These are phyloP conservation scores for Antitype chi DNA, from an alignment of 2,888 invertebrate genomes.

Conservation along the genomic window DNA sequence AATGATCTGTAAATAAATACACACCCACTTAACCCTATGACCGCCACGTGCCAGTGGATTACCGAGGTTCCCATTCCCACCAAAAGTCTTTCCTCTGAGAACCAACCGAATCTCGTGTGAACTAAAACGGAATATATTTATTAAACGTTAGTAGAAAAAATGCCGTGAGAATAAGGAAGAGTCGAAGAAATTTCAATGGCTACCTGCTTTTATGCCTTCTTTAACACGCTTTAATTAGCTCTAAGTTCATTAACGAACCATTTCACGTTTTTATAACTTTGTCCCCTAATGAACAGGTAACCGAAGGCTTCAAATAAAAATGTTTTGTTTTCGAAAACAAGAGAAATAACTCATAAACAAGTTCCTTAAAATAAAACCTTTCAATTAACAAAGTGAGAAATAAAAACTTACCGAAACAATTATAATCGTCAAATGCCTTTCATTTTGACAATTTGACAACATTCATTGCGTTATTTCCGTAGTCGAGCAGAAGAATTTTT, in stretches of 20 bases:
- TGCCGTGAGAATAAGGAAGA: slow-evolving; percentile 52
- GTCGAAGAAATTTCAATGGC: slow-evolving; percentile 35
- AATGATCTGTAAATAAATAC: slow-evolving; percentile 19
- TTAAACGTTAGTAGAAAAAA: slow-evolving; percentile 40
- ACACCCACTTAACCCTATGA: slow-evolving; percentile 49
- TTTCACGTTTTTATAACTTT: slow-evolving; percentile 26
- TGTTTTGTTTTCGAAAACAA: not conserved
- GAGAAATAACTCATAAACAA: slow-evolving; percentile 9
- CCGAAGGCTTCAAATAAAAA: slow-evolving; percentile 2
- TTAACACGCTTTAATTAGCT: slow-evolving; percentile 24
- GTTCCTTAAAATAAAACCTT: slow-evolving; percentile 29
- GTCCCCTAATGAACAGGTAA: slow-evolving; percentile 8
- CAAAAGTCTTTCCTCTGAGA: slow-evolving; percentile 54
- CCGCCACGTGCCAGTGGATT: slow-evolving; percentile 53
- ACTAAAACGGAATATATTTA: slow-evolving; percentile 43
- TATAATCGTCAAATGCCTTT: slow-evolving; percentile 5
- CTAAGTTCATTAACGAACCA: slow-evolving; percentile 7
- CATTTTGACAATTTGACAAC: not conserved
- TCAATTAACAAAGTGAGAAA: slow-evolving; percentile 6
- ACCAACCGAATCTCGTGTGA: slow-evolving; percentile 59
- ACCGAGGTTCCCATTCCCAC: slow-evolving; percentile 55
- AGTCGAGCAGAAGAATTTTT: not conserved
- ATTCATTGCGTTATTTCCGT: not conserved
- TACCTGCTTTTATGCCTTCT: slow-evolving; percentile 58
- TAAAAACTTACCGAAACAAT: slow-evolving; percentile 28